Evolutionary conservation across 2,888 invertebrate genomes (phyloP).

Genomic region (Pheosia tremula): DNA sequence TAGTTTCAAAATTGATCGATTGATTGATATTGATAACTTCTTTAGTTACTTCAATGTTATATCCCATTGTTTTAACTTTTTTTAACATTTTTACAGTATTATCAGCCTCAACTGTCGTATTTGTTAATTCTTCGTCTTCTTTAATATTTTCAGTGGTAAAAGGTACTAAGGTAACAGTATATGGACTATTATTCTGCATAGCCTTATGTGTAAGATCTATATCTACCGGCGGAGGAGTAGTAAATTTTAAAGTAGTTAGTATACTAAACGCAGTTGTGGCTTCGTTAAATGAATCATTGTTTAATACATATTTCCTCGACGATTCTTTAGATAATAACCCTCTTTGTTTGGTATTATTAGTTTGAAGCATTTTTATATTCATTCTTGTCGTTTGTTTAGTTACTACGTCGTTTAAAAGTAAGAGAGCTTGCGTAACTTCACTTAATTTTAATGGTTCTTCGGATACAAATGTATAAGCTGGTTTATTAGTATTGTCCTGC

Average conservation of each 20-base stretch:
- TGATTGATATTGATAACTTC: background rate
- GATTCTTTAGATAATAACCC: background rate
- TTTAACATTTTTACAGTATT: background rate
- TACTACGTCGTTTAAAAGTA: slow-evolving; percentile 31
- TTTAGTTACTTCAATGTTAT: background rate
- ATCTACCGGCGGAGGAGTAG: background rate
- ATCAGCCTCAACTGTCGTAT: background rate
- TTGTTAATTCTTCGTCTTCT: background rate
- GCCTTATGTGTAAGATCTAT: background rate
- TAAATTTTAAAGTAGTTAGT: background rate
- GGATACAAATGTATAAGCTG: slow-evolving; percentile 3
- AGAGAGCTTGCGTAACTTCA: slow-evolving; percentile 31
- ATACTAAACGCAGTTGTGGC: background rate
- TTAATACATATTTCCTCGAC: background rate
- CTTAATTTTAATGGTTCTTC: slow-evolving; percentile 19
- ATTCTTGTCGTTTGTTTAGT: slow-evolving; percentile 33
- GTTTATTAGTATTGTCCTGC: background rate
- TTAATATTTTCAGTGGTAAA: background rate
- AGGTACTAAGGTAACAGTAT: background rate
- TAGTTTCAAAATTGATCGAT: background rate
- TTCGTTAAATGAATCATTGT: background rate
- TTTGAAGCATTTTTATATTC: slow-evolving; percentile 1
- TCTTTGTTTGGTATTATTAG: slow-evolving; percentile 4
- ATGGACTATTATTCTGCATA: background rate
- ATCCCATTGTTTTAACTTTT: background rate